A percentile compares a stretch with the other conserved stretches of the same genome.
Conservation (phyloP, 2,888 invertebrate genomes). For the Synergus japonicus region DNA sequence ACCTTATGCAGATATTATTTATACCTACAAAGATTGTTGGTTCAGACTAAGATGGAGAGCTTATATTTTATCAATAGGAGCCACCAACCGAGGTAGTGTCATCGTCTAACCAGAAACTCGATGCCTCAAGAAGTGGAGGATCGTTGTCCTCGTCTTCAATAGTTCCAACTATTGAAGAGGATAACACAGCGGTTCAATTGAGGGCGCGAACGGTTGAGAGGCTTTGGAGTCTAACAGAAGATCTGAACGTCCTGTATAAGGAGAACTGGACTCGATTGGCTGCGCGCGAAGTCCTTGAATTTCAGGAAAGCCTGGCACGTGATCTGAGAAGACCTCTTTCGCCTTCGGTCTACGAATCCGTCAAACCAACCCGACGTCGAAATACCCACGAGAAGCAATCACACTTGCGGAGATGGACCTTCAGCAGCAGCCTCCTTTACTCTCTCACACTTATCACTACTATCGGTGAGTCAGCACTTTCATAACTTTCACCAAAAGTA, state of each 20-base stretch:
- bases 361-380: constrained; percentile 57
- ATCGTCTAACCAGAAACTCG: constrained; percentile 46
- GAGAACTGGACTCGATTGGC: constrained; percentile 95
- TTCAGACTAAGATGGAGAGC: too few species aligned
- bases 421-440: constrained; percentile 94
- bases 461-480: constrained; percentile 85
- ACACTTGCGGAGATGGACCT: constrained; percentile 88
- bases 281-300: constrained; percentile 91
- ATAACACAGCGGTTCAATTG: constrained; percentile 79
- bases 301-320: constrained; percentile 82
- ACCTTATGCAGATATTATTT: too few species aligned
- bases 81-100: constrained; percentile 59
- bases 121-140: constrained; percentile 61
- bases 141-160: constrained; percentile 75
- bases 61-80: constrained; percentile 57
- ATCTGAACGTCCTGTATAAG: constrained; percentile 92
- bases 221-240: constrained; percentile 91
- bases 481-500: constrained; percentile 1
- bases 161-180: constrained; percentile 70
- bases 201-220: constrained; percentile 87
- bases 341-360: constrained; percentile 69
- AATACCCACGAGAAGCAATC: constrained; percentile 68
- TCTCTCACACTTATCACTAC: constrained; percentile 96
- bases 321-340: constrained; percentile 72
- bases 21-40: too few species aligned